Evolutionary conservation across 2,888 invertebrate genomes (phyloP).

Genomic region (Achlya flavicornis): DNA sequence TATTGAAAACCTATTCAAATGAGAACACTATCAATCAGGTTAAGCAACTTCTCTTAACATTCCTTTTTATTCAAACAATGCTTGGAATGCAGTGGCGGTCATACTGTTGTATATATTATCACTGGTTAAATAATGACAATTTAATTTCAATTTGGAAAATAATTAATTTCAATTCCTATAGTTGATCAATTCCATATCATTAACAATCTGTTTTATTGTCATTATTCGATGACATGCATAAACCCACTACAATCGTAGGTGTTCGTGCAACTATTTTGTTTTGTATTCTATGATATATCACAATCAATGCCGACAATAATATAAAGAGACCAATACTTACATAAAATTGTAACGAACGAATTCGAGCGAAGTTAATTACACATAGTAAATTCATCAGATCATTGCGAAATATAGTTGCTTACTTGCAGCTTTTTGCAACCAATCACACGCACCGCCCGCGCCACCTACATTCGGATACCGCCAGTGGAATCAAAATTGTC

Average conservation of each 20-base stretch:
- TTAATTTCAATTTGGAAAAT: slow-evolving; percentile 4
- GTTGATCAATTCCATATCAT: slow-evolving; percentile 33
- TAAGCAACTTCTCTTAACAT: background rate
- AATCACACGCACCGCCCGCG: background rate
- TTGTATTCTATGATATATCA: background rate
- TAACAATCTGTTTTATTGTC: slow-evolving; percentile 37
- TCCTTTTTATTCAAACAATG: background rate
- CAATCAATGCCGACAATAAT: background rate
- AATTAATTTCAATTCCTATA: slow-evolving; percentile 16
- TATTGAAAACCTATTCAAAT: background rate
- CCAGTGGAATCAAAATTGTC: background rate
- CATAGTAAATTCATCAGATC: slow-evolving; percentile 1
- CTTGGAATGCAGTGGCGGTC: slow-evolving; percentile 21
- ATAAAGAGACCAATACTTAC: slow-evolving; percentile 1
- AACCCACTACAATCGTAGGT: background rate
- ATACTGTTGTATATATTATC: slow-evolving; percentile 4
- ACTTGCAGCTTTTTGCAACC: background rate
- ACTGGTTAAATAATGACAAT: background rate
- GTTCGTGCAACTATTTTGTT: background rate
- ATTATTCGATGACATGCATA: slow-evolving; percentile 28
- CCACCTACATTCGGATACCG: background rate
- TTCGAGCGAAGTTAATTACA: background rate
- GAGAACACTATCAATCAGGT: background rate
- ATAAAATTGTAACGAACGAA: background rate
- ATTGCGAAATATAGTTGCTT: background rate